Evolutionary conservation across 2,888 invertebrate genomes (phyloP), one percentile per base, ranked within the genome.

Genomic region (Syrphus vitripennis): DNA sequence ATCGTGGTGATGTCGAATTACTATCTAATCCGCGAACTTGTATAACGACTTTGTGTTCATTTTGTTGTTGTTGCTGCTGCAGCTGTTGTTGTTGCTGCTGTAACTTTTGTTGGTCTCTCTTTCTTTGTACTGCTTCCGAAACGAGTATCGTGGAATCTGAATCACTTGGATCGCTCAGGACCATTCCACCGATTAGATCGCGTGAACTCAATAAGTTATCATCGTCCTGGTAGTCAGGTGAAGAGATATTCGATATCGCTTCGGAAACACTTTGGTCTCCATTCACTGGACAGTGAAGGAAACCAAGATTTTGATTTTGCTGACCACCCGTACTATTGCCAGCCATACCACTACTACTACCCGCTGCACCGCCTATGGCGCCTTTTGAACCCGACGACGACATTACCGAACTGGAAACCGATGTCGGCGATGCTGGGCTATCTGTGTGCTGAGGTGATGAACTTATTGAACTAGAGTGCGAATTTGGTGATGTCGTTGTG

Each of bases 161-260:
- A 93, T 97, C 97, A 92, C 97, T 97, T 65, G 97, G 96, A 93
- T 97, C 97, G 91, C 97, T 97, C 89, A 97, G 94, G 91, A 96
- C 96, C 97, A 97, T 97, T 63, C 86, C 95, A 14, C 67, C 93
- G 89, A 96, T 95, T 91, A 96, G 95, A 92, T 97, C 97, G 89
- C 96, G 95, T 72, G 95, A 95, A 89, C 95, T 95, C 87, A 96
- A 94, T 93, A 97, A 95, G 88, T 95, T 95, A 93, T 97, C 96
- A 91, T 96, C 97, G 92, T 97, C 97, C 92, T 97, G 96, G 93
- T 96, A 97, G 93, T 97, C 97, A 48, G 97, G 97, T 93, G 97
- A 97, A 89, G 97, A 97, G 93, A 97, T 97, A 93, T 97, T 97
- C 88, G 97, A 97, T 89, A 97, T 95, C 69, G 97, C 97, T 93